A percentile compares a stretch with the other conserved stretches of the same genome.
Conservation (phyloP, 2,113 vertebrate genomes). For the Phalacrocorax carbo region DNA sequence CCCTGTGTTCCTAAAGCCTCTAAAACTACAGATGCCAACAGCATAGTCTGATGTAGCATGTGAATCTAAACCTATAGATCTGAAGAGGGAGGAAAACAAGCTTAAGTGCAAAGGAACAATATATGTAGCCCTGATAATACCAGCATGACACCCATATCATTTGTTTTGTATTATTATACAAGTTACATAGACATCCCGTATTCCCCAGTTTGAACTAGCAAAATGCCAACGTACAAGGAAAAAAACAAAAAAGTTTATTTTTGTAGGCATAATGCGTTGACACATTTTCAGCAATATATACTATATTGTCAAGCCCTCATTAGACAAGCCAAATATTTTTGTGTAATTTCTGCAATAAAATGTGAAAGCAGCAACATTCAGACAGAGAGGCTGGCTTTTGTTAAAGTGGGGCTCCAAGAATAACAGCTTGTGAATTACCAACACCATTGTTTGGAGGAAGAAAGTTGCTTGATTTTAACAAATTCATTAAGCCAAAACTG, state of each 20-base stretch:
- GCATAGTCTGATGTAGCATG: not conserved
- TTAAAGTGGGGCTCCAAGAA: conserved; percentile 65
- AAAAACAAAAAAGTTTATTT: conserved; percentile 50
- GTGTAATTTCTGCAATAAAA: conserved; percentile 72
- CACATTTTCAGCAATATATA: conserved; percentile 69
- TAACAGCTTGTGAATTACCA: conserved; percentile 67
- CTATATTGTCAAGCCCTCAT: conserved; percentile 43
- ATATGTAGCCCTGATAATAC: not conserved
- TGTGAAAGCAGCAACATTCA: conserved; percentile 64
- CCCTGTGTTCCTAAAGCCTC: not conserved
- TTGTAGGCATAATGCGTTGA: conserved; percentile 61
- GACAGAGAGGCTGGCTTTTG: conserved; percentile 66
- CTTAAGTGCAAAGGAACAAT: not conserved
- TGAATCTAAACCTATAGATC: not conserved
- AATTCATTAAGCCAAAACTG: conserved; percentile 43
- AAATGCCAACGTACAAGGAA: conserved; percentile 48
- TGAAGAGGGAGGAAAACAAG: conserved; percentile 1
- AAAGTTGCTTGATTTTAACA: conserved; percentile 43
- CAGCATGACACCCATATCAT: not conserved
- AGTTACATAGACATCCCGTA: conserved; percentile 20
- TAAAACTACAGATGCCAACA: not conserved
- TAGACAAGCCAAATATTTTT: conserved; percentile 73
- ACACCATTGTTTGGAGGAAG: conserved; percentile 35
- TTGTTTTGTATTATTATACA: conserved; percentile 53
- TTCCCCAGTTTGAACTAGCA: conserved; percentile 56